These are phyloP conservation scores for Gila robusta DNA, from an alignment of 2,797 vertebrate genomes.

Conservation along the genomic window DNA sequence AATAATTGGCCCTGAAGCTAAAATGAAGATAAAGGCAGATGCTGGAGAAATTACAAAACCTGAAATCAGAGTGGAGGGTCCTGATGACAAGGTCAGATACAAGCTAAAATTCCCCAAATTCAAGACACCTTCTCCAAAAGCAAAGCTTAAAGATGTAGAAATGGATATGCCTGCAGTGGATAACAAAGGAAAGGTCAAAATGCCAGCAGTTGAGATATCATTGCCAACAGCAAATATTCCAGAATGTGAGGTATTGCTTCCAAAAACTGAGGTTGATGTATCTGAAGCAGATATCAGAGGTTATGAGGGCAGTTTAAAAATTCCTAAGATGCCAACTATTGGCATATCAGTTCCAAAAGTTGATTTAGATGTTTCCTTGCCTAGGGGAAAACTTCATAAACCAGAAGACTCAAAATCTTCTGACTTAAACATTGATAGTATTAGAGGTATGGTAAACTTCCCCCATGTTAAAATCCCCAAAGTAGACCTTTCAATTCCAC, in stretches of 20 bases:
- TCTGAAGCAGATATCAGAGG: conserved; percentile 77
- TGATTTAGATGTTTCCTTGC: conserved; percentile 74
- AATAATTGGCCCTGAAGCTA: conserved; percentile 66
- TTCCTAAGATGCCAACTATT: conserved; percentile 77
- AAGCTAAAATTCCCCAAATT: conserved; percentile 76
- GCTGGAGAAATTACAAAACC: conserved; percentile 64
- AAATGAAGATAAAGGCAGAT: conserved; percentile 70
- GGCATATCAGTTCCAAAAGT: conserved; percentile 78
- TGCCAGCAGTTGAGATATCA: conserved; percentile 80
- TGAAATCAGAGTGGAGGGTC: conserved; percentile 60
- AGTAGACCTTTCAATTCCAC: conserved; percentile 69
- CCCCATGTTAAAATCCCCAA: conserved; percentile 69
- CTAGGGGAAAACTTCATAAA: conserved; percentile 66
- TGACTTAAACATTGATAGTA: conserved; percentile 55
- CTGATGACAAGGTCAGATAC: conserved; percentile 69
- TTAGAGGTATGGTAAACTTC: conserved; percentile 47
- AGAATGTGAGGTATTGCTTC: conserved; percentile 75
- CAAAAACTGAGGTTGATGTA: conserved; percentile 78
- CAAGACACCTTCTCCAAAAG: conserved; percentile 69
- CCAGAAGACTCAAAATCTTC: conserved; percentile 20
- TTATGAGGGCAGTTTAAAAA: conserved; percentile 80
- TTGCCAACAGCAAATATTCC: conserved; percentile 72
- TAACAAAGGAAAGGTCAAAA: conserved; percentile 72
- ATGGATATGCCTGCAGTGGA: conserved; percentile 62
- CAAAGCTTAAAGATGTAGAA: conserved; percentile 65